Percentiles rank a stretch among this genome's conserved stretches.
These are phyloP conservation scores for Ganaspis sp. DNA, from an alignment of 1,140 invertebrate genomes.

Conservation along the genomic window DNA sequence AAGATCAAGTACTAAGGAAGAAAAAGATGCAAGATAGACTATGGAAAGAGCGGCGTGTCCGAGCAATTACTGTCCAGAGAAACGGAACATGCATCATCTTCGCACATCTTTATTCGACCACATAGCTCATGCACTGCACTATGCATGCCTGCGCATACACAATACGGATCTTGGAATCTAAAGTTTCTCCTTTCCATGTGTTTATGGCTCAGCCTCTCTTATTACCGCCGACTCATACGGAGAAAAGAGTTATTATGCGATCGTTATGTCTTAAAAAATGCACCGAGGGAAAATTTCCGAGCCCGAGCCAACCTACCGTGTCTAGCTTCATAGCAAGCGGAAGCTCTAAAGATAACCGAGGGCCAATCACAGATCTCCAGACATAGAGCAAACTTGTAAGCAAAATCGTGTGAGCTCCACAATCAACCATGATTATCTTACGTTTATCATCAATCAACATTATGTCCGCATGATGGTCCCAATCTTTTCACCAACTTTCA, in stretches of 20 bases:
- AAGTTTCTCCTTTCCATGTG: slow-evolving; percentile 47
- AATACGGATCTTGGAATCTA: slow-evolving; percentile 57
- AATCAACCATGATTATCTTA: neutral
- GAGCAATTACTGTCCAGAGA: slow-evolving; percentile 61
- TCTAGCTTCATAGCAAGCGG: neutral
- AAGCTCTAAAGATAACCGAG: slow-evolving; percentile 18
- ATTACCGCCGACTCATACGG: slow-evolving; percentile 14
- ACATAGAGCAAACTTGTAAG: neutral
- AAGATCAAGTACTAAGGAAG: neutral
- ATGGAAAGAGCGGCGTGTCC: slow-evolving; percentile 56
- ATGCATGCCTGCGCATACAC: slow-evolving; percentile 60
- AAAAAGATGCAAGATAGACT: slow-evolving; percentile 36
- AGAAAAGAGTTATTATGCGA: slow-evolving; percentile 33
- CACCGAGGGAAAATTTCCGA: slow-evolving; percentile 17
- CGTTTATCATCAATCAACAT: neutral
- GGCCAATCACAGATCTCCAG: neutral
- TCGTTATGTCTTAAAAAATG: slow-evolving; percentile 21
- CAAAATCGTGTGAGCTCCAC: neutral
- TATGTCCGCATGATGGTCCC: too few relatives aligned
- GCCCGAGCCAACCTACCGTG: neutral
- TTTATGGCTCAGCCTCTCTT: slow-evolving; percentile 22
- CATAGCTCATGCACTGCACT: slow-evolving; percentile 52
- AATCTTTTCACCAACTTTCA: too few relatives aligned
- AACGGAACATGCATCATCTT: slow-evolving; percentile 62
- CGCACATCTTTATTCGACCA: slow-evolving; percentile 59